Evolutionary conservation across 2,113 vertebrate genomes (phyloP).

Genomic region (Pavo muticus): DNA sequence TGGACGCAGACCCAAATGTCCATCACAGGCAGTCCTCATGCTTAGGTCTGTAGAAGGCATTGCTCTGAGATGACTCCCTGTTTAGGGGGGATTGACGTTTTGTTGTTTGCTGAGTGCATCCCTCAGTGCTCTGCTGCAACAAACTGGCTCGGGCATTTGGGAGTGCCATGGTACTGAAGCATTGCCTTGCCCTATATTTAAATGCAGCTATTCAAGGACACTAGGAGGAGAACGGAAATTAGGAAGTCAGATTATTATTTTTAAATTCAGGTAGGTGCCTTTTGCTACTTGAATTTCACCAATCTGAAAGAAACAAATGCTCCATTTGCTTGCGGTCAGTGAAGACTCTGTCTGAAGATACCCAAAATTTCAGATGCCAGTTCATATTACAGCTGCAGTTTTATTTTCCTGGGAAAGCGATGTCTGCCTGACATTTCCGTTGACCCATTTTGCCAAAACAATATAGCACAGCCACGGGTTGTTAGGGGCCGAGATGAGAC

Average conservation of each 20-base stretch:
- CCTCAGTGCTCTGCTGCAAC: background rate
- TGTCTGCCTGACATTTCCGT: background rate
- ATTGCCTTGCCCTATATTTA: background rate
- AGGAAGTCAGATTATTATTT: too few species aligned
- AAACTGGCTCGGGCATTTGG: rapidly evolving
- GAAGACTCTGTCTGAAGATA: background rate
- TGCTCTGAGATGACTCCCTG: background rate
- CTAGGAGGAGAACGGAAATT: background rate
- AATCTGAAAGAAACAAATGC: background rate
- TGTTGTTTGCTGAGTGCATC: rapidly evolving
- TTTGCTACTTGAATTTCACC: background rate
- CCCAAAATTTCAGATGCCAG: background rate
- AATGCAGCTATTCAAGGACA: background rate
- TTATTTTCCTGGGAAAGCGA: background rate
- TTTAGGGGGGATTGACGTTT: background rate
- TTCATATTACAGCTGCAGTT: background rate
- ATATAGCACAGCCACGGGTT: background rate
- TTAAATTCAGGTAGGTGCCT: background rate
- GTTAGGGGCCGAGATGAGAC: background rate
- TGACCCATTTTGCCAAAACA: constrained; percentile 32
- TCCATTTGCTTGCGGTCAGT: background rate
- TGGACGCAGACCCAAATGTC: background rate
- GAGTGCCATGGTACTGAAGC: background rate
- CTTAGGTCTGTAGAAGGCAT: background rate
- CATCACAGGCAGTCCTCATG: rapidly evolving